Conservation (phyloP, 1,140 invertebrate species). For the Polypedilum vanderplanki region DNA sequence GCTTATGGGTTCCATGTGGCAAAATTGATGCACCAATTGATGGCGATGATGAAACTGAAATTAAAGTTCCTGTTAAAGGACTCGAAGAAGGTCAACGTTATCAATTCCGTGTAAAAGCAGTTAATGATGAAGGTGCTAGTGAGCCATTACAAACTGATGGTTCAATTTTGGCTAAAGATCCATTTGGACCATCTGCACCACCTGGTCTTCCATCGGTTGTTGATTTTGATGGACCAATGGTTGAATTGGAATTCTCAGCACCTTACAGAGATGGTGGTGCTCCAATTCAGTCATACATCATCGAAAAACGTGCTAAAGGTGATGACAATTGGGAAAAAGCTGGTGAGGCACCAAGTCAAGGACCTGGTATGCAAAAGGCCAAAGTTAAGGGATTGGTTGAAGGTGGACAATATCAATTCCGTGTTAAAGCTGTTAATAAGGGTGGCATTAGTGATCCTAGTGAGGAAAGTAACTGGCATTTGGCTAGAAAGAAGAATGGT, state of each 20-base stretch:
- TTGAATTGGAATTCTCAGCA: constrained; percentile 92
- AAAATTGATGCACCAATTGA: constrained; percentile 77
- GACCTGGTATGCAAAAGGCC: constrained; percentile 56
- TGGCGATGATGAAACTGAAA: constrained; percentile 77
- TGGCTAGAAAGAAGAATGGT: constrained; percentile 53
- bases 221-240: constrained; percentile 89
- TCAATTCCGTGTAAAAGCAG: constrained; percentile 89
- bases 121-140: constrained; percentile 94
- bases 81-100: constrained; percentile 89
- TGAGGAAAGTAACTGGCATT: constrained; percentile 87
- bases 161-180: constrained; percentile 89
- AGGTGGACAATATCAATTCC: constrained; percentile 92
- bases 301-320: constrained; percentile 97
- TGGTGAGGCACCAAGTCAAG: constrained; percentile 63
- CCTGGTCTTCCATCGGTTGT: constrained; percentile 89
- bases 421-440: constrained; percentile 90
- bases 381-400: constrained; percentile 83
- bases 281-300: constrained; percentile 90
- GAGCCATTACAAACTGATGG: constrained; percentile 83
- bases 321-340: constrained; percentile 88
- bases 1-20: constrained; percentile 81
- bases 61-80: constrained; percentile 82
- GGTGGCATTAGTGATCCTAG: constrained; percentile 93
- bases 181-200: constrained; percentile 80
- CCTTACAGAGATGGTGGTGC: constrained; percentile 93